Evolutionary conservation across 2,888 invertebrate genomes (phyloP).

Genomic region (Limnephilus rhombicus): DNA sequence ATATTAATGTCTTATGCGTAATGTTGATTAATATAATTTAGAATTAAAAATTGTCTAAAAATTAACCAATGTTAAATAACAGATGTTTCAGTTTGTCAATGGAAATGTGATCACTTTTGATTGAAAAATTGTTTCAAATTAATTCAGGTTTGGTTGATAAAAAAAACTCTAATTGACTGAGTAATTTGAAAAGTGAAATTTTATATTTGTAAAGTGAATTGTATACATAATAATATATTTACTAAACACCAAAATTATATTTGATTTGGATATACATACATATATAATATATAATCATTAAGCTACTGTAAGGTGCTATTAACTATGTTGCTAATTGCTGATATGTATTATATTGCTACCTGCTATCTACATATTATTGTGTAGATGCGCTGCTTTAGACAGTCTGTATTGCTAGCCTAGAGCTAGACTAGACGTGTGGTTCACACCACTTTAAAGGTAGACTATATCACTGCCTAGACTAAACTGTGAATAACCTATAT

Average conservation of each 20-base stretch:
- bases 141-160: not conserved
- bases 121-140: slow-evolving; percentile 1
- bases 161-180: slow-evolving; percentile 16
- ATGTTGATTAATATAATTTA: slow-evolving; percentile 27
- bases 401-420: not conserved
- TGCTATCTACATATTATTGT: too few relatives aligned
- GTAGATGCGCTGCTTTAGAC: not conserved
- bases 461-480: too few relatives aligned
- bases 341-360: slow-evolving; percentile 2
- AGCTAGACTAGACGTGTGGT: not conserved
- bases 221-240: slow-evolving; percentile 3
- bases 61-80: not conserved
- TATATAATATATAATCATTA: slow-evolving; percentile 24
- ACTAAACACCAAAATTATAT: slow-evolving; percentile 34
- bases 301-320: slow-evolving; percentile 47
- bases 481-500: too few relatives aligned
- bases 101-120: not conserved
- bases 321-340: slow-evolving; percentile 41
- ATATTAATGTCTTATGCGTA: slow-evolving; percentile 21
- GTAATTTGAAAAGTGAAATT: slow-evolving; percentile 30
- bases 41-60: not conserved
- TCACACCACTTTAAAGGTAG: too few relatives aligned
- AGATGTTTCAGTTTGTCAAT: slow-evolving; percentile 2
- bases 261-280: not conserved
- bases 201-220: slow-evolving; percentile 14